A percentile compares a stretch with the other conserved stretches of the same genome.
Evolutionary conservation across 2,797 vertebrate genomes (phyloP).

Genomic region (Scolopax rusticola): DNA sequence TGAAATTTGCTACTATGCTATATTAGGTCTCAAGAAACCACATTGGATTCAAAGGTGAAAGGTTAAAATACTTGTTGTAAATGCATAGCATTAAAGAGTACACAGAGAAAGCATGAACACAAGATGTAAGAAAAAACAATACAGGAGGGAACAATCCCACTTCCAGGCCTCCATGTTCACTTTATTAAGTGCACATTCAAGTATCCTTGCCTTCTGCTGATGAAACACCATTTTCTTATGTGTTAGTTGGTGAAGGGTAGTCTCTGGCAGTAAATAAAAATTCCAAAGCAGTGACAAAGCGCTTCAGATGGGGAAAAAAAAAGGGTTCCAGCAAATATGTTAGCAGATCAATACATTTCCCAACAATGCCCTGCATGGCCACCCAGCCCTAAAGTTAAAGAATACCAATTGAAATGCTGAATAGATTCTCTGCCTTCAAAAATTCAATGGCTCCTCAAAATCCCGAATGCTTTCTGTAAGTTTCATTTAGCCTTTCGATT

Average conservation of each 20-base stretch:
- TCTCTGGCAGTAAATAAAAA: slow-evolving; percentile 40
- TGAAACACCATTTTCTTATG: slow-evolving; percentile 12
- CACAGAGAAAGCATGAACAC: neutral
- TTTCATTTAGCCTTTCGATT: neutral
- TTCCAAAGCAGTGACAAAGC: slow-evolving; percentile 45
- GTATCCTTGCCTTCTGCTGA: neutral
- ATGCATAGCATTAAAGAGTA: neutral
- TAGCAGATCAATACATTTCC: slow-evolving; percentile 71
- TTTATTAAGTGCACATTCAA: neutral
- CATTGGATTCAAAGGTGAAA: neutral
- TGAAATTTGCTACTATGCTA: neutral
- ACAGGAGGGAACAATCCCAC: neutral
- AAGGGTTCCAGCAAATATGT: slow-evolving; percentile 58
- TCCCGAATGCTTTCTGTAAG: slow-evolving; percentile 35
- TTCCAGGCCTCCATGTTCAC: neutral
- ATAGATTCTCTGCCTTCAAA: slow-evolving; percentile 51
- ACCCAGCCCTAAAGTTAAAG: slow-evolving; percentile 56
- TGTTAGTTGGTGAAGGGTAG: neutral
- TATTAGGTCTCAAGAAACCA: neutral
- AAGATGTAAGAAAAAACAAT: neutral
- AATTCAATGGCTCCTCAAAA: slow-evolving; percentile 37
- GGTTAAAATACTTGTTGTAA: neutral
- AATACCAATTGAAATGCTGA: slow-evolving; percentile 52
- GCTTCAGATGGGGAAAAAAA: slow-evolving; percentile 58
- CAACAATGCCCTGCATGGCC: slow-evolving; percentile 43